phyloP scores from a whole-genome alignment of 2,113 vertebrate genomes.

The Petroica traversi region DNA sequence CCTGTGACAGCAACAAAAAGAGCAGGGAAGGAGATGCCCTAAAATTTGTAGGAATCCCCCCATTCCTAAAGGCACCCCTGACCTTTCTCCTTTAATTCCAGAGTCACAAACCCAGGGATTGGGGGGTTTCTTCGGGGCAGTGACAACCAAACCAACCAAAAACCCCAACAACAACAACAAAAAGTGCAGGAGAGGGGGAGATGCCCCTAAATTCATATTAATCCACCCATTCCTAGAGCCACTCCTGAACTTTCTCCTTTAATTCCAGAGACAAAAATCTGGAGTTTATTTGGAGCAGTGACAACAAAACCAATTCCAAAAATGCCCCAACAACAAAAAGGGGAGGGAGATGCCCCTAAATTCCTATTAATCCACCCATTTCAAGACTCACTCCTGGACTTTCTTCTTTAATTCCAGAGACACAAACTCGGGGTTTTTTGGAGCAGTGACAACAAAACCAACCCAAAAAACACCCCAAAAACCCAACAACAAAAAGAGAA shows the following conservation, averaged over 20 bases:
- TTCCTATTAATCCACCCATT: background rate
- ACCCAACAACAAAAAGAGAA: too few relatives aligned
- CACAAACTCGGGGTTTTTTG: background rate
- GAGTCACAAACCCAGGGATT: fast-evolving
- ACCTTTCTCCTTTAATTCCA: constrained; percentile 54
- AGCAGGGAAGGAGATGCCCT: background rate
- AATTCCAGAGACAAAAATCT: too few relatives aligned
- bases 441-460: too few relatives aligned
- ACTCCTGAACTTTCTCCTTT: too few relatives aligned
- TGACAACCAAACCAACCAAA: background rate
- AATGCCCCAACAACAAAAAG: too few relatives aligned
- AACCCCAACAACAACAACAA: background rate
- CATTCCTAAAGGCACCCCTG: constrained; percentile 3
- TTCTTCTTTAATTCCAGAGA: too few relatives aligned
- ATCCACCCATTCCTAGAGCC: too few relatives aligned
- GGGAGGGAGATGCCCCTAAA: background rate
- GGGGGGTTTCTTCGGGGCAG: background rate
- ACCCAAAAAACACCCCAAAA: too few relatives aligned
- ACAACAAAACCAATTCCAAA: background rate
- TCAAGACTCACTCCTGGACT: background rate
- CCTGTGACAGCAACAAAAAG: background rate
- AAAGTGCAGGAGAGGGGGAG: too few relatives aligned
- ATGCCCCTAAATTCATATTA: too few relatives aligned
- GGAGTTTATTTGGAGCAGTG: background rate
- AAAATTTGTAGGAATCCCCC: background rate